These are phyloP conservation scores for Chrysogorgia sp. DNA, from an alignment of 92 coral and sea anemone species.

Conservation along the genomic window DNA sequence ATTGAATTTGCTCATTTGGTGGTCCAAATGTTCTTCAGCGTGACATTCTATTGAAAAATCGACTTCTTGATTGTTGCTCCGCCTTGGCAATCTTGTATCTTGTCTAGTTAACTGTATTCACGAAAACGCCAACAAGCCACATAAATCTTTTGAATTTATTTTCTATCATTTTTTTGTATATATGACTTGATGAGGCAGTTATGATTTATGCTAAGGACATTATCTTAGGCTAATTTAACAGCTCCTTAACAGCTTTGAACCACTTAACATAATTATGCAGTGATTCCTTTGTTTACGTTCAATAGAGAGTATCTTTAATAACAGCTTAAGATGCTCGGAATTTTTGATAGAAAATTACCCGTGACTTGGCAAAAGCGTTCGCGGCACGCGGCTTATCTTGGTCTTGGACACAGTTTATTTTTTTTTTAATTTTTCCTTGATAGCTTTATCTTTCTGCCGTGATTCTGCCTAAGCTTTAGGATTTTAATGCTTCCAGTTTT, in stretches of 20 bases:
- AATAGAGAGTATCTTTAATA: neutral
- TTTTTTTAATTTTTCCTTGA: too few relatives aligned
- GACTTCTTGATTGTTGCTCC: conserved; percentile 31
- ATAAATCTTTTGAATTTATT: neutral
- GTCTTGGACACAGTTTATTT: too few relatives aligned
- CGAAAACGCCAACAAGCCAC: neutral
- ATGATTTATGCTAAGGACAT: conserved; percentile 6
- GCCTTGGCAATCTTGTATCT: conserved; percentile 27
- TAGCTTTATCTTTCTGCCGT: too few relatives aligned
- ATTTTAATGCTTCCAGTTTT: too few relatives aligned
- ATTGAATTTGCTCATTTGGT: conserved; percentile 38
- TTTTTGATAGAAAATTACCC: neutral
- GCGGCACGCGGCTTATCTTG: too few relatives aligned
- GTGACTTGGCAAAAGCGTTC: too few relatives aligned
- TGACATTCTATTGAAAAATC: conserved; percentile 9
- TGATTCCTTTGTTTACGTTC: neutral
- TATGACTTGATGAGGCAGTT: neutral
- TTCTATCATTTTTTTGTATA: neutral
- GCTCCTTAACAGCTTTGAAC: neutral
- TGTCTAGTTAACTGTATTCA: neutral
- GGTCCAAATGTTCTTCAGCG: conserved; percentile 23
- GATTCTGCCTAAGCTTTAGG: too few relatives aligned
- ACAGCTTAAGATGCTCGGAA: neutral
- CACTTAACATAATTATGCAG: neutral
- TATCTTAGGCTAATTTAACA: neutral